These are phyloP conservation scores for Procambarus clarkii DNA, from an alignment of 1,140 invertebrate species.

Conservation along the genomic window DNA sequence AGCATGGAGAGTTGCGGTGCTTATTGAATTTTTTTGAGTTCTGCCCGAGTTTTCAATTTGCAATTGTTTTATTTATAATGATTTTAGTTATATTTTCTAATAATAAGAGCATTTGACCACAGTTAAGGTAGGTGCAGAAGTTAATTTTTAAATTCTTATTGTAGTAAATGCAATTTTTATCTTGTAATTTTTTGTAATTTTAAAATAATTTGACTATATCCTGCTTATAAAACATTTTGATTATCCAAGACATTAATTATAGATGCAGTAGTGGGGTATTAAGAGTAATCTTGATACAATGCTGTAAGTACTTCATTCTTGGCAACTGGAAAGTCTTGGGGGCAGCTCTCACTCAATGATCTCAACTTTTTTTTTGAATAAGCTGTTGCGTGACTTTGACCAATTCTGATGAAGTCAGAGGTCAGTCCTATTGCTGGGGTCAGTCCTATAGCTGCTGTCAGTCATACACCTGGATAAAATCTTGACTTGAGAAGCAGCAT, in stretches of 20 bases:
- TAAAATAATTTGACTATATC: background rate
- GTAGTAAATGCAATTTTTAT: background rate
- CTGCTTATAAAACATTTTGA: background rate
- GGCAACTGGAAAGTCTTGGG: too few relatives aligned
- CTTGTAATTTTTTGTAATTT: conserved; percentile 1
- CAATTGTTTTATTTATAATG: background rate
- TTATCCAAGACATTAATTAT: background rate
- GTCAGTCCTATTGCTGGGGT: too few relatives aligned
- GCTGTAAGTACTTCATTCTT: too few relatives aligned
- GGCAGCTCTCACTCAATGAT: too few relatives aligned
- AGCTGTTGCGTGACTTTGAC: too few relatives aligned
- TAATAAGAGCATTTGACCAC: background rate
- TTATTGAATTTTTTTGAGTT: background rate
- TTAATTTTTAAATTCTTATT: background rate
- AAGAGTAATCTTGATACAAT: background rate
- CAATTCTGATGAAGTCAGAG: too few relatives aligned
- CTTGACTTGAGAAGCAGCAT: too few relatives aligned
- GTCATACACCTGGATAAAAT: too few relatives aligned
- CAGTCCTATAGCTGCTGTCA: too few relatives aligned
- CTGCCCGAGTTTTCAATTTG: background rate
- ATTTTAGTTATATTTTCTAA: background rate
- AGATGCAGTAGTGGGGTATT: too few relatives aligned
- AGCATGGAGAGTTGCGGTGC: background rate
- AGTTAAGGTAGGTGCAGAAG: background rate
- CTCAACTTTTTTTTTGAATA: too few relatives aligned